phyloP scores from a whole-genome alignment of 2,113 vertebrate genomes.

The Tachysurus fulvidraco region DNA sequence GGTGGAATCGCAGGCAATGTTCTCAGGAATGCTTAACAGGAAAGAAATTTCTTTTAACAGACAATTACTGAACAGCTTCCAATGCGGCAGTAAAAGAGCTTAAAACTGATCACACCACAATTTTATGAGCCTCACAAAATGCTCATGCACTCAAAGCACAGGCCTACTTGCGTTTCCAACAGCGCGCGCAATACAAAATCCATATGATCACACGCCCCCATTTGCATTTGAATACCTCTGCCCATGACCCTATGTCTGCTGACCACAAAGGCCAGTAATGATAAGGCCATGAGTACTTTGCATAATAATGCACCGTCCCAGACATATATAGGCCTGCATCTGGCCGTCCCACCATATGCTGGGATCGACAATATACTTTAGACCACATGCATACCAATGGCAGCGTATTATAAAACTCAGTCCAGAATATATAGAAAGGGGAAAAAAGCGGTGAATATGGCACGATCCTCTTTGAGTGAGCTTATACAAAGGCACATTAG shows the following conservation, averaged over 20 bases:
- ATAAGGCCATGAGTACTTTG: constrained; percentile 39
- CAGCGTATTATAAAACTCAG: not conserved
- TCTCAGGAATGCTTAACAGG: not conserved
- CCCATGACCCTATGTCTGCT: constrained; percentile 37
- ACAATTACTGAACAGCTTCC: not conserved
- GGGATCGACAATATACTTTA: not conserved
- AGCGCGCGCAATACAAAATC: constrained; percentile 26
- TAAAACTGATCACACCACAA: constrained; percentile 8
- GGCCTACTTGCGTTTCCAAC: not conserved
- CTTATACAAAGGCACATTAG: not conserved
- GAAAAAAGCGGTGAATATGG: not conserved
- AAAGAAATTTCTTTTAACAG: not conserved
- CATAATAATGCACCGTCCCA: constrained; percentile 47
- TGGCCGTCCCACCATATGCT: constrained; percentile 39
- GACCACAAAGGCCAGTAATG: constrained; percentile 41
- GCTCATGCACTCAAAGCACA: not conserved
- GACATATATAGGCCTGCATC: constrained; percentile 32
- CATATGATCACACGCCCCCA: constrained; percentile 29
- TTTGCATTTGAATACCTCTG: constrained; percentile 47
- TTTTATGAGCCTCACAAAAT: constrained; percentile 5
- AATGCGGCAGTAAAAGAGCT: not conserved
- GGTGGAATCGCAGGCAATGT: not conserved
- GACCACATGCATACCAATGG: constrained; percentile 20
- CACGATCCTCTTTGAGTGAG: not conserved
- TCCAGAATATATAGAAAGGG: not conserved